These are phyloP conservation scores for Microlaimidae sp. DNA, from an alignment of 2,888 invertebrate genomes.

Conservation along the genomic window DNA sequence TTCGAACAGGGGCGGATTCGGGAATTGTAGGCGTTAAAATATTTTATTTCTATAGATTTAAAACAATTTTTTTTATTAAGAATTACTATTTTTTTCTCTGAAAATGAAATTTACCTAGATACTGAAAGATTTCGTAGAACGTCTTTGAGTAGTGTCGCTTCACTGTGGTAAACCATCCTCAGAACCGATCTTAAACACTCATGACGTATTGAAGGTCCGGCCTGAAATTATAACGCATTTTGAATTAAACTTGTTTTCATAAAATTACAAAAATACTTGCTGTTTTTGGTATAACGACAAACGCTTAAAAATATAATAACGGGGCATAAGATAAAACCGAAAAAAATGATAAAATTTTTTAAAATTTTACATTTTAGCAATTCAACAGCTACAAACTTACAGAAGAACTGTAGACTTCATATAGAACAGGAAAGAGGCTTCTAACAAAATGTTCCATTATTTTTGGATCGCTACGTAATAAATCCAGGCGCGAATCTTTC, in stretches of 20 bases:
- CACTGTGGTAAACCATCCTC: conserved; percentile 86
- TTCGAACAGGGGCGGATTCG: no score
- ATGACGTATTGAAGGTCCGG: conserved; percentile 89
- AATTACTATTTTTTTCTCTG: no score
- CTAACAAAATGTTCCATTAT: conserved; percentile 50
- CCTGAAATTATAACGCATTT: conserved; percentile 38
- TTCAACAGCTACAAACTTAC: no score
- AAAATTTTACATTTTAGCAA: conserved; percentile 13
- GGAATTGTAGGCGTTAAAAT: no score
- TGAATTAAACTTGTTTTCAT: neutral
- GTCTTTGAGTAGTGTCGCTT: conserved; percentile 60
- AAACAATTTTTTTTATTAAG: no score
- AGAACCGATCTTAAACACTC: conserved; percentile 86
- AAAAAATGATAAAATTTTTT: neutral
- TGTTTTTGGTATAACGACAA: no score
- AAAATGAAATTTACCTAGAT: conserved; percentile 38
- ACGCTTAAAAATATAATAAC: no score
- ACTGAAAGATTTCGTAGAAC: conserved; percentile 40
- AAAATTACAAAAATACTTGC: no score
- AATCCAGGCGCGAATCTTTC: conserved; percentile 51
- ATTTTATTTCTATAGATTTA: no score
- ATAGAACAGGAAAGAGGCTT: conserved; percentile 77
- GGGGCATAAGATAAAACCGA: no score
- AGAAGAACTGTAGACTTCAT: conserved; percentile 94
- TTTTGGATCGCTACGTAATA: conserved; percentile 52